Evolutionary conservation across 53 echinoderm and acorn worm genomes (phyloP), one percentile per base, ranked within the genome.

Genomic region (Astropecten irregularis): DNA sequence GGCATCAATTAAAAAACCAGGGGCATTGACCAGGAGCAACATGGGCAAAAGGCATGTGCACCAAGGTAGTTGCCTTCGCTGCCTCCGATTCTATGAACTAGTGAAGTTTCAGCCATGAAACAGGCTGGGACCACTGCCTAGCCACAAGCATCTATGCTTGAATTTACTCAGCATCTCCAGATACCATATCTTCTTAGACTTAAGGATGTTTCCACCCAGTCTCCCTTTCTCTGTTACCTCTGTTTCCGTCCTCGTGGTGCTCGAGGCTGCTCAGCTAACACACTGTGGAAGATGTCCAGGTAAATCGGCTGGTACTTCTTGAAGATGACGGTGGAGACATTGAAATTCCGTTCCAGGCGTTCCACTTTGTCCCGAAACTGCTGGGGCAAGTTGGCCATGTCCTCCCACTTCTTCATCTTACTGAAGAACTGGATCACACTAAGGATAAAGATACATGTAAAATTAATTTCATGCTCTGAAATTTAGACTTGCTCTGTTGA

Each of bases 391-490:
- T 99, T 95, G 74, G 94, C 94, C 95, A 99, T 99, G 86, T 97
- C 97, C 9, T 92, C 84, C 99, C 99, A 99, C 48, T 99, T 99
- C 82, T 95, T 99, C 94, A 99, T 99, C 90, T 99, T 99, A 81
- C 65, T 90, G 82, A 99, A 99, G 69, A 99, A 99, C 86, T 99
- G 94, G 31, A 99, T 92, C n/a, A 99, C 90, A 77, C 99, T 95
- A 82, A 40, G 65, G 55, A 42, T 58, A 67, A 48, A 33, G n/a
- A n/a, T n/a, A n/a, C 9, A 38, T 10, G 32, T 22, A 72, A 20
- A 58, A 0, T 19, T 3, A 3, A 51, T 51, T 51, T 21, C 4
- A 25, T 21, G 20, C n/a, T 5, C n/a, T n/a, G n/a, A n/a, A n/a
- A n/a, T n/a, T n/a, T n/a, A n/a, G n/a, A n/a, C n/a, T n/a, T n/a